Base-by-base conservation (phyloP, 1,140 invertebrate species). In the Philopotamus ludificatus region DNA sequence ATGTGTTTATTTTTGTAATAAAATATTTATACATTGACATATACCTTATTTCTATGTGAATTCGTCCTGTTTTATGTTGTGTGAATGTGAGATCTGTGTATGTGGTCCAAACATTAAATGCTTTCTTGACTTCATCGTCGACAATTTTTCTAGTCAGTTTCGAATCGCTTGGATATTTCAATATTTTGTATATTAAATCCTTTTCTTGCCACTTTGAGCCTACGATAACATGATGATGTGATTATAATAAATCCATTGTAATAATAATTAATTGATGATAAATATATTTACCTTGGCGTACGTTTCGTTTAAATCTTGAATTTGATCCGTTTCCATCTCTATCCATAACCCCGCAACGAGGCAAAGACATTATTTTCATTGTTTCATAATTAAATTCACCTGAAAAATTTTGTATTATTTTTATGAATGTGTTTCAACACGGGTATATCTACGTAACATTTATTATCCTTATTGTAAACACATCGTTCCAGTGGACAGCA, bases 201-300 rank as follows among this genome's bases (percentile, higher is more conserved):
- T 92, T 94, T 0, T 94, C 90, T 65, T 90, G 84, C 94, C 94
- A 96, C 77, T 93, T 87, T 69, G 92, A 94, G 15, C 92, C 92
- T 93, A 72, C 28, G 28, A 18, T 44, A 9, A 15, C 18, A 25
- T n/a, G n/a, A n/a, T n/a, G n/a, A n/a, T n/a, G n/a, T n/a, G n/a
- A n/a, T n/a, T n/a, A n/a, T n/a, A n/a, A n/a, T n/a, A n/a, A n/a
- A n/a, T n/a, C n/a, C n/a, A n/a, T n/a, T n/a, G n/a, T n/a, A n/a
- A n/a, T n/a, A n/a, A n/a, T n/a, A n/a, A n/a, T n/a, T n/a, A n/a
- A n/a, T n/a, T 53, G 50, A 50, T 50, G 18, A 1, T 10, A 20
- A 21, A 2, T 53, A 41, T 44, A n/a, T 23, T 77, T 81, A 89
- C 92, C 92, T 87, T 94, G 92, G 61, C 94, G 81, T 28, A 90